Percentiles rank a stretch among this genome's conserved stretches.
phyloP scores from a whole-genome alignment of 2,113 vertebrate species.

The Heterotilapia buettikoferi region DNA sequence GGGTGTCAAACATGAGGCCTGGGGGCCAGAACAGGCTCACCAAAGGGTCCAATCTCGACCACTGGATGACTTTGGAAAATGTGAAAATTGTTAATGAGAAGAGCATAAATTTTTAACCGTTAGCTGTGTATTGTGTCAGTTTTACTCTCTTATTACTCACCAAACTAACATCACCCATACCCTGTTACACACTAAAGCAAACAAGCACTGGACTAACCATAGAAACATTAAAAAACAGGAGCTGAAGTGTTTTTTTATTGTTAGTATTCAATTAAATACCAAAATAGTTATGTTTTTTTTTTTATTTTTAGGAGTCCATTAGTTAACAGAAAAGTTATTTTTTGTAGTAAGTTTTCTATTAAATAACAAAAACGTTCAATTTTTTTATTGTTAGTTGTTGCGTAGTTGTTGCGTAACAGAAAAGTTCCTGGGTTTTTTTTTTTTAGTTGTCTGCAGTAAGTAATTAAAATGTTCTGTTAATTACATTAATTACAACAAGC shows the following conservation, averaged over 20 bases:
- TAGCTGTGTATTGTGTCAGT: background rate
- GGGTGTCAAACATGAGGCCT: background rate
- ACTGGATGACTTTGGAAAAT: background rate
- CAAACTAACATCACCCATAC: background rate
- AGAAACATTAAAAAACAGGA: background rate
- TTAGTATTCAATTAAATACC: background rate
- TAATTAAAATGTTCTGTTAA: background rate
- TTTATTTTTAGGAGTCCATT: background rate
- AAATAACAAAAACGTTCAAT: accelerated
- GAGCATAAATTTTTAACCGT: background rate
- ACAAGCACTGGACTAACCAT: background rate
- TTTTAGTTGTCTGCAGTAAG: background rate
- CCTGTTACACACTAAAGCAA: background rate
- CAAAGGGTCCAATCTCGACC: background rate
- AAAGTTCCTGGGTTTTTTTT: background rate
- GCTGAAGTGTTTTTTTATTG: background rate
- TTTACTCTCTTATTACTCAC: background rate
- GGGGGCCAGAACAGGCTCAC: background rate
- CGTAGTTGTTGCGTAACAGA: background rate
- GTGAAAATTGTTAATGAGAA: background rate
- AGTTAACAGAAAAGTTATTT: background rate
- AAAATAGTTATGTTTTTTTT: background rate
- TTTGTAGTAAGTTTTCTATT: background rate
- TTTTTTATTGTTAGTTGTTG: background rate
- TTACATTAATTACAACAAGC: background rate